Evolutionary conservation across 2,888 invertebrate species (phyloP).

Genomic region (Sinotaia quadrata): DNA sequence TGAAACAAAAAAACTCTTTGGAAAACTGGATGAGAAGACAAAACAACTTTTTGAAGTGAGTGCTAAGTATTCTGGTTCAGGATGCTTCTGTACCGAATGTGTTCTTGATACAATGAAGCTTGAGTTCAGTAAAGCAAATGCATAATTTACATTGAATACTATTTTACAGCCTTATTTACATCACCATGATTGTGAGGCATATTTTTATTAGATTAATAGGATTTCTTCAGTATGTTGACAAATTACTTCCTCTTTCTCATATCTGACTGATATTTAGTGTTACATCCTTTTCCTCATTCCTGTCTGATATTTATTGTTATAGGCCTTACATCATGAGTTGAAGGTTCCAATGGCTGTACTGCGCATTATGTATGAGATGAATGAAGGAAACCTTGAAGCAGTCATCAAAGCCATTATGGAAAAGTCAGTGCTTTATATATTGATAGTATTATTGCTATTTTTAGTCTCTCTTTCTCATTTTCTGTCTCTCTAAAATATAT

Average conservation of each 20-base stretch:
- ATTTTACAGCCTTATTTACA: too few species aligned
- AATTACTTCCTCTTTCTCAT: too few species aligned
- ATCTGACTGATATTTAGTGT: too few species aligned
- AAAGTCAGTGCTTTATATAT: constrained; percentile 46
- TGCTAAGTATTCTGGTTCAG: not conserved
- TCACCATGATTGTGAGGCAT: too few species aligned
- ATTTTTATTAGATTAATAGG: too few species aligned
- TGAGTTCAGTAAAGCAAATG: too few species aligned
- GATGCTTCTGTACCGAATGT: too few species aligned
- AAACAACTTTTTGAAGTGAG: constrained; percentile 52
- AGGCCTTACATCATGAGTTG: constrained; percentile 63
- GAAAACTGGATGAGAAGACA: constrained; percentile 56
- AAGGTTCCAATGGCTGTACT: constrained; percentile 61
- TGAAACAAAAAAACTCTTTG: constrained; percentile 25
- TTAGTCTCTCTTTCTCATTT: not conserved
- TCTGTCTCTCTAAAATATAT: constrained; percentile 1
- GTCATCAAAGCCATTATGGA: constrained; percentile 58
- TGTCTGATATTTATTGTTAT: too few species aligned
- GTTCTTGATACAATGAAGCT: too few species aligned
- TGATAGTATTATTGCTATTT: not conserved
- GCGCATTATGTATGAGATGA: constrained; percentile 63
- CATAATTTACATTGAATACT: too few species aligned
- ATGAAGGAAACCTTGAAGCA: constrained; percentile 59
- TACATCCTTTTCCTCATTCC: too few species aligned
- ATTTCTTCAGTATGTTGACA: too few species aligned